A percentile compares a stretch with the other conserved stretches of the same genome.
phyloP scores from a whole-genome alignment of 2,888 invertebrate species.

The Pachycephus smyrnensis region DNA sequence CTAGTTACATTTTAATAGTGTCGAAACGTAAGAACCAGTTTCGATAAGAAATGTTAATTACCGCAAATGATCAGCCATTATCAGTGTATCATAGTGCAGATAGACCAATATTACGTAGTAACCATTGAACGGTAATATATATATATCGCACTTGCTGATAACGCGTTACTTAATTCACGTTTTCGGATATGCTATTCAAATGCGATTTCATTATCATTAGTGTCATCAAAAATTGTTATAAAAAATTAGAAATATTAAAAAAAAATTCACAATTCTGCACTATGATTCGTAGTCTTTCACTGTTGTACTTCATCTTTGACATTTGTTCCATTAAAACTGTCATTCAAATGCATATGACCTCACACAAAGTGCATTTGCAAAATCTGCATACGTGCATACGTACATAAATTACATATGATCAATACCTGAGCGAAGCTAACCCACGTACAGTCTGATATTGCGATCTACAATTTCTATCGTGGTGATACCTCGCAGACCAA shows the following conservation, averaged over 20 bases:
- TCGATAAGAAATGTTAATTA: no score
- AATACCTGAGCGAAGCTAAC: constrained; percentile 32
- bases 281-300: background rate
- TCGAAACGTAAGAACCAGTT: no score
- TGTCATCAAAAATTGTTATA: no score
- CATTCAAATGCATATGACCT: background rate
- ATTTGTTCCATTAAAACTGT: background rate
- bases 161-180: no score
- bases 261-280: background rate
- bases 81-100: no score
- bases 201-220: no score
- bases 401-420: constrained; percentile 29
- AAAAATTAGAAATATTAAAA: no score
- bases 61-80: no score
- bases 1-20: no score
- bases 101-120: no score
- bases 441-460: constrained; percentile 33
- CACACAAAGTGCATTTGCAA: background rate
- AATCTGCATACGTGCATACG: background rate
- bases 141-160: background rate
- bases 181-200: no score
- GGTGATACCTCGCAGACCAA: background rate
- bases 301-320: background rate
- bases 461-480: constrained; percentile 33
- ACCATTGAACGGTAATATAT: background rate